Base-by-base conservation (phyloP, 2,888 invertebrate genomes). In the Thera britannica region DNA sequence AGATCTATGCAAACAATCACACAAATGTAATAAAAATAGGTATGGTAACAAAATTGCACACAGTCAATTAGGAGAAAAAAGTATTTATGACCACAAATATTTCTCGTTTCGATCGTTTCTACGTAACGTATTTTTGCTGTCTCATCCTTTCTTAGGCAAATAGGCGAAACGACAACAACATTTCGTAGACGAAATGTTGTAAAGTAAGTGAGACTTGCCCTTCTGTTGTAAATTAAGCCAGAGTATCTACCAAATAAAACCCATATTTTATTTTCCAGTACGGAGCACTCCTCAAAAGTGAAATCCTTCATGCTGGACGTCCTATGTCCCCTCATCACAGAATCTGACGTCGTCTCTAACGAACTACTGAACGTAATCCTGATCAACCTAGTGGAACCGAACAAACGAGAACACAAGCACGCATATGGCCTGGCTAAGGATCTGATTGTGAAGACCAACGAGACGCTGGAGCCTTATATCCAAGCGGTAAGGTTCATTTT, bases 271-370 rank as follows among this genome's bases (percentile, higher is more conserved):
- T 51, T 11, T 58, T 68, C 44, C 87, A 98, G 98, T 89, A 98
- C 98, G 86, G 98, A 99, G 85, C 99, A 99, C 91, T 98, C 98
- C 8, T 96, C 96, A 11, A 98, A 99, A 93, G 99, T 99, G 58
- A 98, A 98, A 84, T 98, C 97, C 72, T 99, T 99, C 88, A 99
- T 99, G 97, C 93, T 99, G 81, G 99, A 99, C 88, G 98, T 99
- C 62, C 95, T 99, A 73, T 97, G 97, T 81, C 99, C 99, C 0
- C 94, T 99, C 54, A 98, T 99, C 79, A 97, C 98, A 35, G 99
- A 99, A 90, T 98, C 98, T 6, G 99, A 99, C 87, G 96, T 97
- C 78, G 98, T 99, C 59, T 98, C 98, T 76, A 98, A 98, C 85
- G 98, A 98, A 88, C 95, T 99, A 8, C 94, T 99, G 68, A 98